Evolutionary conservation across 92 coral and sea anemone genomes (phyloP).

Genomic region (Phymanthus crucifer): DNA sequence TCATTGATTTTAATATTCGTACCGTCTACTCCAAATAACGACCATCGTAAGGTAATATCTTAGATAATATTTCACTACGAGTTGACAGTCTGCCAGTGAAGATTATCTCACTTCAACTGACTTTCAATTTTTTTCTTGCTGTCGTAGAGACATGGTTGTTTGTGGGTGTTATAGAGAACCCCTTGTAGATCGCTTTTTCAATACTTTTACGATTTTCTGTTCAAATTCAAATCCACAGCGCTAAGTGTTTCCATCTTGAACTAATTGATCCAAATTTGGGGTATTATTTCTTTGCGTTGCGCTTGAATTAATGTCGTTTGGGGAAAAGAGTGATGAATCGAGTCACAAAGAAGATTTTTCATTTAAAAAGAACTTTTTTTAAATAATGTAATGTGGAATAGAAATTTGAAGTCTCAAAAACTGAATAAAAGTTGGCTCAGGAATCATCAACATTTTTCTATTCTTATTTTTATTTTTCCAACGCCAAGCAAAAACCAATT

Average conservation of each 20-base stretch:
- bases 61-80: neutral
- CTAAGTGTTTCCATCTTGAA: neutral
- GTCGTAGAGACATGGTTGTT: neutral
- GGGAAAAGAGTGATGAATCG: too few species aligned
- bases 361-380: too few species aligned
- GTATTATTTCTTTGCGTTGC: neutral
- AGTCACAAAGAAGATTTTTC: too few species aligned
- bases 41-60: neutral
- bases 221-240: neutral
- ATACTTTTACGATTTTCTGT: neutral
- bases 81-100: neutral
- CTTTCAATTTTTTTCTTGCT: neutral
- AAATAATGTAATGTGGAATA: too few species aligned
- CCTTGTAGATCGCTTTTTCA: neutral
- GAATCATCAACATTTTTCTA: too few species aligned
- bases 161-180: neutral
- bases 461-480: too few species aligned
- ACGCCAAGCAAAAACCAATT: neutral
- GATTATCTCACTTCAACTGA: neutral
- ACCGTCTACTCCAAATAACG: neutral
- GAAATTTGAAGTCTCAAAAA: too few species aligned
- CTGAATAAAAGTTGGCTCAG: too few species aligned
- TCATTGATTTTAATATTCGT: neutral
- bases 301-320: too few species aligned
- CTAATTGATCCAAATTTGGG: neutral